Conservation (phyloP, 2,113 vertebrate species). For the Charadrius vociferus region DNA sequence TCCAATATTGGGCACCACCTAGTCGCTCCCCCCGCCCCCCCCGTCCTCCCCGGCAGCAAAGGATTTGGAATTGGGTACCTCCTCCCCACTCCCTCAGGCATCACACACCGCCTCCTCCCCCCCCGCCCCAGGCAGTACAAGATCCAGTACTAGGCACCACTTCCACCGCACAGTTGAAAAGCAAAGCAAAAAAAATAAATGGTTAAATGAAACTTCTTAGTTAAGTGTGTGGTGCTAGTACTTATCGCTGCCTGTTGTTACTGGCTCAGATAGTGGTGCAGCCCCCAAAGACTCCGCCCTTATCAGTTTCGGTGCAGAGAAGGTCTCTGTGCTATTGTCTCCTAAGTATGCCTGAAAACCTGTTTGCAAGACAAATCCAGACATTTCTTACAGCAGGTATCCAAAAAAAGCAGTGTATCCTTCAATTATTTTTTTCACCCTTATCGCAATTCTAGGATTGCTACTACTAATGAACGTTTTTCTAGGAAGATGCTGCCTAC, state of each 20-base stretch:
- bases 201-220: background rate
- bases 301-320: background rate
- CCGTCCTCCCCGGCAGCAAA: background rate
- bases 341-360: background rate
- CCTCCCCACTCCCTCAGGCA: background rate
- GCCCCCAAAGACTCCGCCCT: slow-evolving; percentile 24
- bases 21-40: background rate
- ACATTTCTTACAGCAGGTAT: background rate
- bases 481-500: background rate
- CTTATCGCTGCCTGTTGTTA: slow-evolving; percentile 13
- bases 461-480: background rate
- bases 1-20: background rate
- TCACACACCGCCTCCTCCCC: background rate
- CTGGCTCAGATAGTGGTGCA: background rate
- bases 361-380: background rate
- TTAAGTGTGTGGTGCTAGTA: slow-evolving; percentile 23
- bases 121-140: background rate
- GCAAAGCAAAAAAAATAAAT: background rate
- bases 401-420: background rate
- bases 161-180: background rate
- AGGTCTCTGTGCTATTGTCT: background rate
- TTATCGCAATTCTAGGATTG: background rate
- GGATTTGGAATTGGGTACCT: background rate
- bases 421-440: background rate
- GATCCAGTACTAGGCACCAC: slow-evolving; percentile 47